These are phyloP conservation scores for Eurois occulta DNA, from an alignment of 2,888 invertebrate species.

Conservation along the genomic window DNA sequence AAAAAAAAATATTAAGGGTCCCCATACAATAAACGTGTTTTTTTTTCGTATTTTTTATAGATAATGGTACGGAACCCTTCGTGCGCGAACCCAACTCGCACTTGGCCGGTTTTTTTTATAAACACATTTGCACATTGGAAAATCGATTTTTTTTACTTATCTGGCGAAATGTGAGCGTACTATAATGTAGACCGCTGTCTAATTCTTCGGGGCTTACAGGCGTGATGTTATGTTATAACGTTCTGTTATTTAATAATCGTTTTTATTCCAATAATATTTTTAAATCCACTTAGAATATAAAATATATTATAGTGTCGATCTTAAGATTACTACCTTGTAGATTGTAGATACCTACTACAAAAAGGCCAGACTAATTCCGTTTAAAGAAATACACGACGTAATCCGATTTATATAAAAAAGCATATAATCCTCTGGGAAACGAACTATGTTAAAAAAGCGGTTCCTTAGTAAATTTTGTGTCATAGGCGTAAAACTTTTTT, in stretches of 20 bases:
- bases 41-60: too few relatives aligned
- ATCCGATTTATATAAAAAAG: conserved; percentile 71
- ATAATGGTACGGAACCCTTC: too few relatives aligned
- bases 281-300: background rate
- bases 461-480: conserved; percentile 78
- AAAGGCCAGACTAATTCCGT: conserved; percentile 32
- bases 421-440: conserved; percentile 62
- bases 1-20: too few relatives aligned
- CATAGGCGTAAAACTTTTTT: conserved; percentile 72
- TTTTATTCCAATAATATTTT: background rate
- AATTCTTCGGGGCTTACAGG: too few relatives aligned
- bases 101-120: too few relatives aligned
- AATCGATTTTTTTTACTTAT: background rate
- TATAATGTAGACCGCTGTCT: too few relatives aligned
- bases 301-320: conserved; percentile 23
- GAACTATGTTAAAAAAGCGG: conserved; percentile 72
- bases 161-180: too few relatives aligned
- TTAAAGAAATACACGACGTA: conserved; percentile 50
- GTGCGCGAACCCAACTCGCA: too few relatives aligned
- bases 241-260: too few relatives aligned
- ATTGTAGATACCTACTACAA: conserved; percentile 11
- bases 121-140: background rate
- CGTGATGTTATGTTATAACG: too few relatives aligned
- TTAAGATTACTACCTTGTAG: conserved; percentile 20
- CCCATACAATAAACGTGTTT: too few relatives aligned